phyloP scores from a whole-genome alignment of 1,140 invertebrate species.

The Drosophila suzukii region DNA sequence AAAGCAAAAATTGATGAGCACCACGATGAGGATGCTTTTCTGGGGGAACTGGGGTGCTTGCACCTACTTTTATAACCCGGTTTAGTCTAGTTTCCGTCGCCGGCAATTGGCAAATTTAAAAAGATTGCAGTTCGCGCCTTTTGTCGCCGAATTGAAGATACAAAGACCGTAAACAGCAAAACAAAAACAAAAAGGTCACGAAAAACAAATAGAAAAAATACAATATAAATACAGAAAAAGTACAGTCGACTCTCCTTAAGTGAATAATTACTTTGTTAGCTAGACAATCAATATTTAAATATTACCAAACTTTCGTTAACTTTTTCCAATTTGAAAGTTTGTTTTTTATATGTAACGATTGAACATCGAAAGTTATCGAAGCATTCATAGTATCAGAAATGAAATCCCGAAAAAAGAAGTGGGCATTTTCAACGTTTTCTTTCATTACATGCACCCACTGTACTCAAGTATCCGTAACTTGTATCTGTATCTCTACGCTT shows the following conservation, averaged over 20 bases:
- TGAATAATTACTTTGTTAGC: no score
- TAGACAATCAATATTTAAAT: no score
- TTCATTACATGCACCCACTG: background rate
- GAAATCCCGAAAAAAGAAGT: background rate
- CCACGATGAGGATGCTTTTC: slow-evolving; percentile 8
- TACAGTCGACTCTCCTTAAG: background rate
- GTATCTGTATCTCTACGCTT: slow-evolving; percentile 35
- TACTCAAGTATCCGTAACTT: slow-evolving; percentile 18
- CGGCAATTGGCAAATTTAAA: slow-evolving; percentile 66
- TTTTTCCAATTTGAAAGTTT: no score
- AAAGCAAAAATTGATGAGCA: slow-evolving; percentile 44
- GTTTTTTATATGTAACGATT: no score
- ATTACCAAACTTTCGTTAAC: no score
- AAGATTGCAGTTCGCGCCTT: slow-evolving; percentile 62
- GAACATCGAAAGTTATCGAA: no score
- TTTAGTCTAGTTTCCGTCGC: slow-evolving; percentile 55
- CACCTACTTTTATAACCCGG: slow-evolving; percentile 27
- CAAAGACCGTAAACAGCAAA: slow-evolving; percentile 10
- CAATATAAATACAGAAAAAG: slow-evolving; percentile 5
- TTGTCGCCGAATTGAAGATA: slow-evolving; percentile 52
- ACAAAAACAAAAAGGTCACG: slow-evolving; percentile 4
- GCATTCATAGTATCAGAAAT: background rate
- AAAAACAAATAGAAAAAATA: slow-evolving; percentile 16
- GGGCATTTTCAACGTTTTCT: background rate
- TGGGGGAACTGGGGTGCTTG: slow-evolving; percentile 7